Conservation (phyloP, 1,140 invertebrate genomes). For the Bombyx mandarina region DNA sequence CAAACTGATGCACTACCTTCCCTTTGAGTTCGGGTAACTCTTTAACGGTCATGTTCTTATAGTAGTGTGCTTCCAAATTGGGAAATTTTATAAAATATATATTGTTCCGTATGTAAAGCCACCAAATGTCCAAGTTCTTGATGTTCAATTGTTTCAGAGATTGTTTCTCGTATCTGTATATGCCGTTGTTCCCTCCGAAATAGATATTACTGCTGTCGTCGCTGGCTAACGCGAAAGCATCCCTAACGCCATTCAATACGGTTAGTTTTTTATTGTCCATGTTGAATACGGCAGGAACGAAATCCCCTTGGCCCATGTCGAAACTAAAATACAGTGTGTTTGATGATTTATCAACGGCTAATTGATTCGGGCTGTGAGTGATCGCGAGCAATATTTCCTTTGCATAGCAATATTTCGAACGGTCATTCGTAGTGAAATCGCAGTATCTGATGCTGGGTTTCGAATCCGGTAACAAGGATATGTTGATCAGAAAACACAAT, state of each 20-base stretch:
- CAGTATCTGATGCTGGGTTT: constrained; percentile 17
- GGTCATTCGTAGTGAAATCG: constrained; percentile 28
- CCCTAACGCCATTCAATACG: constrained; percentile 47
- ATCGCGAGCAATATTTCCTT: constrained; percentile 37
- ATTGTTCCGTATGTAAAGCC: constrained; percentile 40
- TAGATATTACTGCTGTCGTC: constrained; percentile 36
- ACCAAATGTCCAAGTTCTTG: constrained; percentile 49
- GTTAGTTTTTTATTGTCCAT: constrained; percentile 41
- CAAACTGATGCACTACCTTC: constrained; percentile 40
- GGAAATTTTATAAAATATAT: constrained; percentile 55
- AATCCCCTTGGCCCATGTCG: constrained; percentile 46
- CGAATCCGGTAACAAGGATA: too few species aligned
- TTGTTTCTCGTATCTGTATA: constrained; percentile 45
- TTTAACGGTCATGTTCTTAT: constrained; percentile 31
- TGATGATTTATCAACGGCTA: constrained; percentile 37
- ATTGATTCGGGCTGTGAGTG: constrained; percentile 49
- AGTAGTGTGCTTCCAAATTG: constrained; percentile 37
- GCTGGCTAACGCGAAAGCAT: constrained; percentile 48
- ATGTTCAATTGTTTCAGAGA: constrained; percentile 30
- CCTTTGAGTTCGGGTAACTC: constrained; percentile 19
- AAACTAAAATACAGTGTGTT: constrained; percentile 57
- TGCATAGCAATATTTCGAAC: constrained; percentile 31
- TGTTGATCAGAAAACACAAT: too few species aligned
- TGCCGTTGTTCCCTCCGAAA: constrained; percentile 52
- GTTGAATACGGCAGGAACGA: constrained; percentile 32